Conservation (phyloP, 2,113 vertebrate genomes). For the Pterocles gutturalis region DNA sequence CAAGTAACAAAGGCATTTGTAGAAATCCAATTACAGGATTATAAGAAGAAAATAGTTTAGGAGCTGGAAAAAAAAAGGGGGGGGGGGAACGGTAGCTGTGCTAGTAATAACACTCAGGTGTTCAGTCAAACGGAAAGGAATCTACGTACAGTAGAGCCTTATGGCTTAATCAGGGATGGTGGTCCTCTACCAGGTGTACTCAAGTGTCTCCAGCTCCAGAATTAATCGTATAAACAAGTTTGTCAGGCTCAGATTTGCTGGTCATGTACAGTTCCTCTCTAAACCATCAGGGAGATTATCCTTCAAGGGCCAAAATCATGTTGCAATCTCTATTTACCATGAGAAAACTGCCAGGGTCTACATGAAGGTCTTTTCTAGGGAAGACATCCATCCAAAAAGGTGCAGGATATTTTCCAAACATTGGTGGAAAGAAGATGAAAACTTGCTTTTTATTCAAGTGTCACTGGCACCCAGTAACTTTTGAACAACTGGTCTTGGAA, state of each 20-base stretch:
- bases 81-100: neutral
- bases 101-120: neutral
- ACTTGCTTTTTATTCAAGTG: neutral
- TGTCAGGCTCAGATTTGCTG: neutral
- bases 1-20: constrained; percentile 14
- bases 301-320: neutral
- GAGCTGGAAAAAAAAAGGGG: neutral
- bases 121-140: neutral
- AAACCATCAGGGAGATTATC: neutral
- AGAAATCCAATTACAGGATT: constrained; percentile 64
- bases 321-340: neutral
- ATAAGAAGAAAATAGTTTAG: constrained; percentile 50
- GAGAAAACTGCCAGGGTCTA: neutral
- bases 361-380: neutral
- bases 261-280: neutral
- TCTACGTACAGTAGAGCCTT: neutral
- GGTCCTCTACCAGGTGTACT: neutral
- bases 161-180: neutral
- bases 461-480: neutral
- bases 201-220: neutral
- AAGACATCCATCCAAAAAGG: neutral
- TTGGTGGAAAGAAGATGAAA: neutral
- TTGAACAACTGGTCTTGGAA: neutral
- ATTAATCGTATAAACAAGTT: neutral
- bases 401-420: neutral